These are phyloP conservation scores for Potamarius usumacintae DNA, from an alignment of 2,113 vertebrate species.

Conservation along the genomic window DNA sequence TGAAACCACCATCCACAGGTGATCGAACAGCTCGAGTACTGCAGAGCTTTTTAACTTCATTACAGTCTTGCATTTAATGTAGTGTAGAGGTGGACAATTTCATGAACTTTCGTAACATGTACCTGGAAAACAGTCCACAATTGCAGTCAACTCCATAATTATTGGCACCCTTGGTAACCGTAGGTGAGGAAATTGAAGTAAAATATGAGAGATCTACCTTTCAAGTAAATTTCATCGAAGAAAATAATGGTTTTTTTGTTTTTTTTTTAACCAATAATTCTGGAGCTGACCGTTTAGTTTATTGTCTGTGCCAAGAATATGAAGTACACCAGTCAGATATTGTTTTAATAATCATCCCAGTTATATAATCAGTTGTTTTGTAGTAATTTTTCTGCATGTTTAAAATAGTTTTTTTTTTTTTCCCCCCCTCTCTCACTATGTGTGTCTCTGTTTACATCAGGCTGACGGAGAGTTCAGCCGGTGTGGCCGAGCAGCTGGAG, in stretches of 20 bases:
- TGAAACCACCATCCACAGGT: constrained; percentile 73
- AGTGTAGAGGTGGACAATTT: neutral
- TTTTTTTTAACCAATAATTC: neutral
- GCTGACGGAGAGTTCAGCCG: constrained; percentile 74
- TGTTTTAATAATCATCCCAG: too few relatives aligned
- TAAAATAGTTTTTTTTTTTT: too few relatives aligned
- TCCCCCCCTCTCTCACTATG: too few relatives aligned
- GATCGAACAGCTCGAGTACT: neutral
- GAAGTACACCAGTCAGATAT: neutral
- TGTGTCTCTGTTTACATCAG: constrained; percentile 54
- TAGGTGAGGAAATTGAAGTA: neutral
- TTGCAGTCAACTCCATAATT: neutral
- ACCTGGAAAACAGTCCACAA: neutral
- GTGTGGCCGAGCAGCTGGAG: constrained; percentile 73
- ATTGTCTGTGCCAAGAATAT: neutral
- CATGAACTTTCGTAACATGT: neutral
- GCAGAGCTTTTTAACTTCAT: neutral
- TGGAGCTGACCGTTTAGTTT: neutral
- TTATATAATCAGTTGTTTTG: neutral
- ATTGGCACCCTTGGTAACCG: neutral
- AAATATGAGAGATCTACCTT: neutral
- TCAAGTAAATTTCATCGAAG: neutral
- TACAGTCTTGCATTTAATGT: neutral
- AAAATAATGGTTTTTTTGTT: too few relatives aligned
- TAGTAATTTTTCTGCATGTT: neutral